A percentile compares a stretch with the other conserved stretches of the same genome.
Conservation (phyloP, 2,113 vertebrate species). For the Nettapus auritus region DNA sequence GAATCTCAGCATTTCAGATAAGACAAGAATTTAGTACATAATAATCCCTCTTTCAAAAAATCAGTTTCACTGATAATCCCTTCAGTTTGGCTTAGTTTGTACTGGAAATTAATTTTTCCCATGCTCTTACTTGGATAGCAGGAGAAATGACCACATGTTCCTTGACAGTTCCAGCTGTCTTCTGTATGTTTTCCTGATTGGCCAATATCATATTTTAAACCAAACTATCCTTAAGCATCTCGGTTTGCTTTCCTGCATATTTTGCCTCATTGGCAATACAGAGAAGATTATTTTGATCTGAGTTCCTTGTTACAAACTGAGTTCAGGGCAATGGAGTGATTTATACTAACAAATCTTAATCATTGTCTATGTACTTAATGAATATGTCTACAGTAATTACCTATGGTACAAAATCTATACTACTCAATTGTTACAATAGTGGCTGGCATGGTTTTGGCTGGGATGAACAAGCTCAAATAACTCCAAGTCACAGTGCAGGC, state of each 20-base stretch:
- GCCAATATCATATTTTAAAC: neutral
- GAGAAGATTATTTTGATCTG: neutral
- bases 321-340: neutral
- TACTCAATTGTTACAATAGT: neutral
- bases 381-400: slow-evolving; percentile 19
- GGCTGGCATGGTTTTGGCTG: neutral
- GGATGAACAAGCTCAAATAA: neutral
- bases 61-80: slow-evolving; percentile 26
- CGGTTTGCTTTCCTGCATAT: neutral
- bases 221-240: neutral
- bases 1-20: neutral
- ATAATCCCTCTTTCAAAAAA: neutral
- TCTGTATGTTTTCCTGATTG: neutral
- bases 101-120: neutral
- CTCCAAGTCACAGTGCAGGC: neutral
- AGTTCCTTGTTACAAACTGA: neutral
- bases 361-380: neutral
- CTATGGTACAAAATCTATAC: slow-evolving; percentile 28
- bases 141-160: neutral
- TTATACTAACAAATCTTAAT: slow-evolving; percentile 7
- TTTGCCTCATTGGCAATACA: neutral
- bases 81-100: neutral
- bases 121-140: neutral
- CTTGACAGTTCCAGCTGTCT: neutral
- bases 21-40: slow-evolving; percentile 36